Evolutionary conservation across 2,888 invertebrate genomes (phyloP), one percentile per base, ranked within the genome.

Genomic region (Andrena chrysosceles): DNA sequence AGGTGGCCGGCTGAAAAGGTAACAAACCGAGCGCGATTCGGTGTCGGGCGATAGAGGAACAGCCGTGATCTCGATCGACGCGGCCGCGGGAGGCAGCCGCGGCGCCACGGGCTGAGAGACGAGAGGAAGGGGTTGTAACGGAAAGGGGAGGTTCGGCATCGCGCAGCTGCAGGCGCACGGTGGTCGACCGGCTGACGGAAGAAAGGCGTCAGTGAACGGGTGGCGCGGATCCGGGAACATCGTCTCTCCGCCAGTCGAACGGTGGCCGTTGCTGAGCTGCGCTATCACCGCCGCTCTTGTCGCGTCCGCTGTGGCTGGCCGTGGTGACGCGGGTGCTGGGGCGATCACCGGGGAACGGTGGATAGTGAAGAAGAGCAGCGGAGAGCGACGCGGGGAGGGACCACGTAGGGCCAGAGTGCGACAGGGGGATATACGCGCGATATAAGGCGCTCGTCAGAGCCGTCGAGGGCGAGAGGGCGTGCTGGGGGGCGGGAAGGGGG

Each of bases 151-250:
- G 70, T 62, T 66, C 56, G 85, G 60, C 48, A 85, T 78, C 79
- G 88, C 88, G 88, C 88, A 88, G 88, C 89, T 87, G 88, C 88
- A 81, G 68, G 42, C 42, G 72, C 23, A 69, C 73, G 84, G 80
- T 81, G 82, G 85, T 74, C 85, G 85, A 80, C 86, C 83, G 83
- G 74, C 74, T 78, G 71, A 66, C 83, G 84, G 83, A 78, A 86
- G 87, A 83, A 76, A 82, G 81, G 77, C 84, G 85, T 85, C 86
- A 89, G 84, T 88, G 84, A 85, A 88, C 89, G 86, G 83, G 83
- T 79, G 81, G 80, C 77, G 81, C 83, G 75, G 79, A 64, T 79
- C 81, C 84, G 85, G 85, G 85, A 87, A 71, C 48, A 68, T 35
- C 26, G 59, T 72, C 81, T 76, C 69, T 69, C 63, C 78, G 71